These are phyloP conservation scores for Mustela lutreola DNA, from an alignment of 2,113 vertebrate species.

Conservation along the genomic window DNA sequence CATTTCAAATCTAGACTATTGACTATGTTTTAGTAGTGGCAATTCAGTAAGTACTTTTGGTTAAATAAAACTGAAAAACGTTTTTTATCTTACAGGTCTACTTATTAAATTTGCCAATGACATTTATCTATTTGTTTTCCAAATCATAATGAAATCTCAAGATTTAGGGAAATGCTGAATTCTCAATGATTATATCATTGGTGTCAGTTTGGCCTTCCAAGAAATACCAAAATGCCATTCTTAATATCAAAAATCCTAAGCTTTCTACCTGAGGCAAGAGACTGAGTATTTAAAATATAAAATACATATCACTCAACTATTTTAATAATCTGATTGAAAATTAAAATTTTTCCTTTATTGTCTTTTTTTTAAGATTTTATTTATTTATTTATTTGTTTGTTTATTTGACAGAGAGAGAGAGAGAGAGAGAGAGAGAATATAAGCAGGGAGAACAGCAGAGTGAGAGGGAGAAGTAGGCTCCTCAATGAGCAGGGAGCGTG, in stretches of 20 bases:
- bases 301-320: background rate
- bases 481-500: no score
- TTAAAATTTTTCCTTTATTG: background rate
- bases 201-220: background rate
- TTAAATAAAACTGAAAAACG: background rate
- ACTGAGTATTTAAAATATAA: background rate
- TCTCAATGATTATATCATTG: background rate
- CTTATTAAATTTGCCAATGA: background rate
- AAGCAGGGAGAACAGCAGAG: no score
- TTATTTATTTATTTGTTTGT: background rate
- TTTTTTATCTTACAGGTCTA: background rate
- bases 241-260: background rate
- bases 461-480: no score
- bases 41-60: background rate
- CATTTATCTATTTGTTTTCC: background rate
- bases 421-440: no score
- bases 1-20: background rate
- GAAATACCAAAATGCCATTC: background rate
- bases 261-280: background rate
- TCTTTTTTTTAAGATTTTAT: background rate
- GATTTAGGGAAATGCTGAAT: background rate
- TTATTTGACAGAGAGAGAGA: no score
- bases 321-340: background rate
- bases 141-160: background rate
- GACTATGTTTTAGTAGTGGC: background rate